These are phyloP conservation scores for Climacteris rufus DNA, from an alignment of 2,113 vertebrate species.

Conservation along the genomic window DNA sequence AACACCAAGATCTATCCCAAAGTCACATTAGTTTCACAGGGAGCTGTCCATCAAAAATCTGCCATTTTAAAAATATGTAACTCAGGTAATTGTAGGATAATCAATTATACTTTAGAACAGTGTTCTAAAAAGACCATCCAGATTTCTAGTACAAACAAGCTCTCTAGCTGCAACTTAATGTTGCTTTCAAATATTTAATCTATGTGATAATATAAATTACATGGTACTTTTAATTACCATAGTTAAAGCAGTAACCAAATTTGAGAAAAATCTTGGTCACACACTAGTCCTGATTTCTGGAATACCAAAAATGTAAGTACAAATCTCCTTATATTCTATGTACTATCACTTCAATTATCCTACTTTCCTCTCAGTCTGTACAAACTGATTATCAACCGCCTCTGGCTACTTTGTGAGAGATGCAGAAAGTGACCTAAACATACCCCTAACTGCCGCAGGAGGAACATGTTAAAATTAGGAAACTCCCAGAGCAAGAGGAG, in stretches of 20 bases:
- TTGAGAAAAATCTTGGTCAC: not conserved
- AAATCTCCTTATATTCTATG: not conserved
- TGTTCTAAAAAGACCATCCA: not conserved
- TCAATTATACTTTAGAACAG: not conserved
- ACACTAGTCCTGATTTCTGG: not conserved
- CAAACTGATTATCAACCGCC: not conserved
- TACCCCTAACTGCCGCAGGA: not conserved
- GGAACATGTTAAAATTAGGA: not conserved
- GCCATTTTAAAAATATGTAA: not conserved
- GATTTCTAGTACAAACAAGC: not conserved
- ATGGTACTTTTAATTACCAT: not conserved
- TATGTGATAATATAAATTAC: not conserved
- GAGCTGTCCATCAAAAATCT: not conserved
- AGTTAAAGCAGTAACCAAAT: not conserved
- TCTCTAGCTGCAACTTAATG: not conserved
- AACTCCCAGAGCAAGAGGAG: not conserved
- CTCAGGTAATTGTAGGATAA: not conserved
- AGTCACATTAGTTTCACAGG: not conserved
- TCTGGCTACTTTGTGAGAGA: not conserved
- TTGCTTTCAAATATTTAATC: not conserved
- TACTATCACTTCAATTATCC: not conserved
- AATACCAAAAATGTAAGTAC: not conserved
- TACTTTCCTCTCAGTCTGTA: not conserved
- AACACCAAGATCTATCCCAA: not conserved
- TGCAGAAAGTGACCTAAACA: not conserved